Conservation (phyloP, 2,797 vertebrate genomes). For the Sciurus vulgaris region DNA sequence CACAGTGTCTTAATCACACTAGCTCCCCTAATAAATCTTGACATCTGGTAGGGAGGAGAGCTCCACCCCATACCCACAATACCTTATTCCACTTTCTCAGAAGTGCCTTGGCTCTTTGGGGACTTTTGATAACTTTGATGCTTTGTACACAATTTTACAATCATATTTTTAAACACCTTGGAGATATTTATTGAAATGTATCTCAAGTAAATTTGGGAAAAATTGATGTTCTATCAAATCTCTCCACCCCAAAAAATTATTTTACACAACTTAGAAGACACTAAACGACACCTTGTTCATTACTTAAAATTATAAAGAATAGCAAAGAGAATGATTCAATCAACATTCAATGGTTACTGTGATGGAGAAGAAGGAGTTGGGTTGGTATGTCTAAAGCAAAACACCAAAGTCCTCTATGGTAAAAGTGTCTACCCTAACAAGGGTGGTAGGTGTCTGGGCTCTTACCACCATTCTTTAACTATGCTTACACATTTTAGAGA, state of each 20-base stretch:
- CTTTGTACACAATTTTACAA: conserved; percentile 30
- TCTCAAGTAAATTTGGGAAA: neutral
- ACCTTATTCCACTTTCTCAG: neutral
- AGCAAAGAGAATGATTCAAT: neutral
- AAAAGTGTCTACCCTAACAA: neutral
- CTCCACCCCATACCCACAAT: neutral
- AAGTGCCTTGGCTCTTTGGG: neutral
- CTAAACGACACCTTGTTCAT: neutral
- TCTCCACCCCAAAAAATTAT: neutral
- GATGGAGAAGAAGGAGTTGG: neutral
- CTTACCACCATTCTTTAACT: conserved; percentile 11
- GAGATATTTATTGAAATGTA: neutral
- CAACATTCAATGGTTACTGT: neutral
- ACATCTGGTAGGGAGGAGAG: neutral
- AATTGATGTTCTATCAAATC: conserved; percentile 33
- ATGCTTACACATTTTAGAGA: neutral
- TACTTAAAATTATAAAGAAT: neutral
- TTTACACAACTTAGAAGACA: conserved; percentile 29
- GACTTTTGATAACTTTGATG: neutral
- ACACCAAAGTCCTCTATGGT: neutral
- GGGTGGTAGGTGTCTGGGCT: neutral
- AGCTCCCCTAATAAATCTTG: neutral
- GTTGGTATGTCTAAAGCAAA: neutral
- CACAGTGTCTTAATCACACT: neutral
- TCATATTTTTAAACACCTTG: neutral